Evolutionary conservation across 2,888 invertebrate species (phyloP).

Genomic region (Nymphalis polychloros): DNA sequence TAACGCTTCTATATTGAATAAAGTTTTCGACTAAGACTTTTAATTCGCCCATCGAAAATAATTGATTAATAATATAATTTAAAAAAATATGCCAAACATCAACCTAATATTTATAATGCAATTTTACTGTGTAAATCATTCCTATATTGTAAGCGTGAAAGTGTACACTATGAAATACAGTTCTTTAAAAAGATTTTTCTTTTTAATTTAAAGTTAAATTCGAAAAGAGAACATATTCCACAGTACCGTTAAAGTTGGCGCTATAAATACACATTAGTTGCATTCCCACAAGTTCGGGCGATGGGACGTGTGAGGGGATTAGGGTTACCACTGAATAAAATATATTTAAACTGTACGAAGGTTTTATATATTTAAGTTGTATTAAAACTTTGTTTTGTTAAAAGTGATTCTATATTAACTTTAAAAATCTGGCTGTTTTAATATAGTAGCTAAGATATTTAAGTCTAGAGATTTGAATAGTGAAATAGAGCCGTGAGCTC

Average conservation of each 20-base stretch:
- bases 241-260: constrained; percentile 23
- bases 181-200: constrained; percentile 5
- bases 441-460: neutral
- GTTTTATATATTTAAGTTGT: constrained; percentile 4
- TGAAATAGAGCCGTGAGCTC: too few relatives aligned
- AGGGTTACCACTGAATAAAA: constrained; percentile 17
- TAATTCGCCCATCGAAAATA: too few relatives aligned
- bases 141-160: neutral
- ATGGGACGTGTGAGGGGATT: constrained; percentile 15
- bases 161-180: neutral
- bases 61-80: too few relatives aligned
- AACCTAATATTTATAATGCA: too few relatives aligned
- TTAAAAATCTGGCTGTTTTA: neutral
- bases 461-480: neutral
- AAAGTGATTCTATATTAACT: neutral
- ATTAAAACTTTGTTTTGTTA: neutral
- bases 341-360: constrained; percentile 5
- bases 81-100: too few relatives aligned
- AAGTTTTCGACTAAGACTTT: too few relatives aligned
- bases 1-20: too few relatives aligned
- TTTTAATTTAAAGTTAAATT: constrained; percentile 33
- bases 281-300: constrained; percentile 30
- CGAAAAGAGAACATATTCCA: constrained; percentile 26
- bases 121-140: neutral
- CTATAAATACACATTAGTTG: constrained; percentile 40